These are phyloP conservation scores for Platalea minor DNA, from an alignment of 2,797 vertebrate genomes.

Conservation along the genomic window DNA sequence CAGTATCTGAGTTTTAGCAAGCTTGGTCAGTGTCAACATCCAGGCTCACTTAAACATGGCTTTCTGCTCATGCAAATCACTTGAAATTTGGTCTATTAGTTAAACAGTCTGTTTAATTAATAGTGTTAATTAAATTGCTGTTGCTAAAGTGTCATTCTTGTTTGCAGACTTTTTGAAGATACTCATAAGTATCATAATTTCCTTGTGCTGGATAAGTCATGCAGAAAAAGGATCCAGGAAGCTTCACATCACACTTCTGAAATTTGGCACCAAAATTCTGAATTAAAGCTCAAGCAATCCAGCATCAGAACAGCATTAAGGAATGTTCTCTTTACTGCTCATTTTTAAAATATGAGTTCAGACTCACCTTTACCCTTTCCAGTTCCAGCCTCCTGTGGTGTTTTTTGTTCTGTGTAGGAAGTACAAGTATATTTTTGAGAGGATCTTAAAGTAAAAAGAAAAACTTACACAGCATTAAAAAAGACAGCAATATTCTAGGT, in stretches of 20 bases:
- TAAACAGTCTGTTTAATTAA: background rate
- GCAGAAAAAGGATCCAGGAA: background rate
- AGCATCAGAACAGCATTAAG: background rate
- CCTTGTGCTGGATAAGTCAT: background rate
- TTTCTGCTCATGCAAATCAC: background rate
- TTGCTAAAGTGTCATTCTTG: background rate
- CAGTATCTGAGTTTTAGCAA: background rate
- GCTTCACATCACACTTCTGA: background rate
- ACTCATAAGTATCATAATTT: background rate
- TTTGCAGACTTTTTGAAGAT: background rate
- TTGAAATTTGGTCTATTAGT: background rate
- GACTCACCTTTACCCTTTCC: slow-evolving; percentile 75
- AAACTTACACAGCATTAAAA: slow-evolving; percentile 39
- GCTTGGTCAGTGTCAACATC: background rate
- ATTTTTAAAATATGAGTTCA: background rate
- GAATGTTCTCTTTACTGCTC: background rate
- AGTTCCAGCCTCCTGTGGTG: slow-evolving; percentile 61
- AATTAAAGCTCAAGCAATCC: background rate
- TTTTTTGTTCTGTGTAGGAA: slow-evolving; percentile 75
- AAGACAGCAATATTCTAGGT: background rate
- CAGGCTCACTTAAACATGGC: background rate
- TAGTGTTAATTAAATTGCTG: background rate
- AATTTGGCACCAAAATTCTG: background rate
- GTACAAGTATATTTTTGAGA: slow-evolving; percentile 70
- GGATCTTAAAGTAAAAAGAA: slow-evolving; percentile 51